A percentile compares a stretch with the other conserved stretches of the same genome.
These are phyloP conservation scores for Heliconius ethilla DNA, from an alignment of 2,888 invertebrate species.

Conservation along the genomic window DNA sequence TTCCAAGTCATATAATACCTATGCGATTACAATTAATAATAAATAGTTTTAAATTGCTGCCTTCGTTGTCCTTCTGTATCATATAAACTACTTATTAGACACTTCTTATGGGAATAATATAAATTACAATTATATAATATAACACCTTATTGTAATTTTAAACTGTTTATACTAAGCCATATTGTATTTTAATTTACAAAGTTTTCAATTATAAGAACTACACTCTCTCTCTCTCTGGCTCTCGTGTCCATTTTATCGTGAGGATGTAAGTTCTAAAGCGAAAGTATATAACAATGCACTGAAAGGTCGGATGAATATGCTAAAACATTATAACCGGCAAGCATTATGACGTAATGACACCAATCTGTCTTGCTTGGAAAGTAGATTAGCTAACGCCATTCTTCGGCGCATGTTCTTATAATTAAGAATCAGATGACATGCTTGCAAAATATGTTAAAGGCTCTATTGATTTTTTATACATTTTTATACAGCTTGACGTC, in stretches of 20 bases:
- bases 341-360: conserved; percentile 47
- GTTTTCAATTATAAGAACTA: not conserved
- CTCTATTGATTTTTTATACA: not conserved
- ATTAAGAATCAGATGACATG: conserved; percentile 2
- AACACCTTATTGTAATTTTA: not conserved
- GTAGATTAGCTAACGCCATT: conserved; percentile 34
- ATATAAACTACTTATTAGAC: conserved; percentile 4
- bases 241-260: not conserved
- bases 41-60: conserved; percentile 35
- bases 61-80: conserved; percentile 27
- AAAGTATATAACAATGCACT: conserved; percentile 43
- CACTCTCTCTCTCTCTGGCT: not conserved
- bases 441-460: conserved; percentile 9
- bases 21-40: conserved; percentile 42
- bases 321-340: conserved; percentile 44
- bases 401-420: conserved; percentile 2
- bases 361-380: conserved; percentile 43
- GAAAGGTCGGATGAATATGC: conserved; percentile 47
- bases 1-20: conserved; percentile 38
- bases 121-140: too few species aligned
- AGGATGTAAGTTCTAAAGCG: conserved; percentile 26
- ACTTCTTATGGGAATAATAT: not conserved
- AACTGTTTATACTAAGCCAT: not conserved
- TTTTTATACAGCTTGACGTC: not conserved
- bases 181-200: too few species aligned